These are phyloP conservation scores for Motacilla alba DNA, from an alignment of 2,113 vertebrate species.

Conservation along the genomic window DNA sequence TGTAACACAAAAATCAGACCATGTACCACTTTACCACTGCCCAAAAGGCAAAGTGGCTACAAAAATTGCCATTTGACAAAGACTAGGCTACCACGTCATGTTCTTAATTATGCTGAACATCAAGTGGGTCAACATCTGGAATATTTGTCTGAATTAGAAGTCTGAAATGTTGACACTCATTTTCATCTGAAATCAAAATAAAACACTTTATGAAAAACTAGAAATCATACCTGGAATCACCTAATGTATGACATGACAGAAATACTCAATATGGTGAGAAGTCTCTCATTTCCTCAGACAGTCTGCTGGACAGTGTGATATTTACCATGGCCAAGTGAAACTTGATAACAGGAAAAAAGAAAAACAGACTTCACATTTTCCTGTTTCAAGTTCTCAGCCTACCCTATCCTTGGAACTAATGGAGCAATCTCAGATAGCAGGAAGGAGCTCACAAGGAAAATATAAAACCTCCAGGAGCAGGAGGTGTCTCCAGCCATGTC, in stretches of 20 bases:
- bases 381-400: background rate
- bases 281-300: background rate
- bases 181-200: background rate
- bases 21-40: background rate
- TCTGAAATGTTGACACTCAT: background rate
- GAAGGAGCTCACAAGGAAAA: conserved; percentile 24
- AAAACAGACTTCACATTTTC: background rate
- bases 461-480: background rate
- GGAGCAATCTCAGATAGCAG: conserved; percentile 30
- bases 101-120: background rate
- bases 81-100: background rate
- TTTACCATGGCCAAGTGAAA: background rate
- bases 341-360: background rate
- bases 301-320: background rate
- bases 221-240: background rate
- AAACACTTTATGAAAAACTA: background rate
- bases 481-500: background rate
- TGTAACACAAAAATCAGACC: background rate
- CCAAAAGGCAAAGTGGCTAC: background rate
- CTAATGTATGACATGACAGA: background rate
- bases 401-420: conserved; percentile 6
- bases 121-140: background rate
- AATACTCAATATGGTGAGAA: background rate
- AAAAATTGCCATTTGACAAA: background rate
- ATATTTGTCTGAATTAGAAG: background rate